Evolutionary conservation across 2,797 vertebrate species (phyloP).

Genomic region (Ctenosaura bakeri): DNA sequence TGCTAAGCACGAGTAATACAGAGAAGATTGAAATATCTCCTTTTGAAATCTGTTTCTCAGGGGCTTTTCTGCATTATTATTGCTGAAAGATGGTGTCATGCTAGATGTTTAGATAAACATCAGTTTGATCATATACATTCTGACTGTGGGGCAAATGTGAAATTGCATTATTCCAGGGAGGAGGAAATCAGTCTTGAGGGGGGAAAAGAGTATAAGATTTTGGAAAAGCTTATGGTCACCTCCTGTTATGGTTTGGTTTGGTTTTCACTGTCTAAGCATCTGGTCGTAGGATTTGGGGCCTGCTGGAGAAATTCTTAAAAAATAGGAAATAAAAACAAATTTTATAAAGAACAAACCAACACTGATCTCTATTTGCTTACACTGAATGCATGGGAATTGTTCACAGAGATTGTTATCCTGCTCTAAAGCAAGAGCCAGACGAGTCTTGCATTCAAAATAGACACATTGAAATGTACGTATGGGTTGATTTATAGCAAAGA

Average conservation of each 20-base stretch:
- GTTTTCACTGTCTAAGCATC: conserved; percentile 39
- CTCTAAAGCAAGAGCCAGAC: conserved; percentile 20
- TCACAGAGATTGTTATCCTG: conserved; percentile 42
- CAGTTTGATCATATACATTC: conserved; percentile 2
- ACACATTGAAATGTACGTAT: conserved; percentile 36
- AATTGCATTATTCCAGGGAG: conserved; percentile 38
- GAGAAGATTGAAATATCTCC: conserved; percentile 26
- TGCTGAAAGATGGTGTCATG: background rate
- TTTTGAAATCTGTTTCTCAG: conserved; percentile 34
- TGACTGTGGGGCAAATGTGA: background rate
- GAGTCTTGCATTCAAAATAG: background rate
- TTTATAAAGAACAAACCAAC: conserved; percentile 17
- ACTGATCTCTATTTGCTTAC: conserved; percentile 37
- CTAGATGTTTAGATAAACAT: conserved; percentile 16
- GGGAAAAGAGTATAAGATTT: conserved; percentile 14
- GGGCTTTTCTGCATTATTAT: conserved; percentile 32
- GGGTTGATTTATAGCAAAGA: background rate
- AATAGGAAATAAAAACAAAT: conserved; percentile 46
- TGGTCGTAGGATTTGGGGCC: conserved; percentile 34
- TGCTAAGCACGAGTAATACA: conserved; percentile 19
- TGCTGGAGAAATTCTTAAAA: conserved; percentile 40
- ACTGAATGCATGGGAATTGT: conserved; percentile 23
- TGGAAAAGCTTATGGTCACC: background rate
- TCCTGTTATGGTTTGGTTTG: conserved; percentile 20
- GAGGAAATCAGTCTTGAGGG: background rate